Percentiles rank a stretch among this genome's conserved stretches.
These are phyloP conservation scores for Saguinus midas DNA, from an alignment of 2,113 vertebrate genomes.

Conservation along the genomic window DNA sequence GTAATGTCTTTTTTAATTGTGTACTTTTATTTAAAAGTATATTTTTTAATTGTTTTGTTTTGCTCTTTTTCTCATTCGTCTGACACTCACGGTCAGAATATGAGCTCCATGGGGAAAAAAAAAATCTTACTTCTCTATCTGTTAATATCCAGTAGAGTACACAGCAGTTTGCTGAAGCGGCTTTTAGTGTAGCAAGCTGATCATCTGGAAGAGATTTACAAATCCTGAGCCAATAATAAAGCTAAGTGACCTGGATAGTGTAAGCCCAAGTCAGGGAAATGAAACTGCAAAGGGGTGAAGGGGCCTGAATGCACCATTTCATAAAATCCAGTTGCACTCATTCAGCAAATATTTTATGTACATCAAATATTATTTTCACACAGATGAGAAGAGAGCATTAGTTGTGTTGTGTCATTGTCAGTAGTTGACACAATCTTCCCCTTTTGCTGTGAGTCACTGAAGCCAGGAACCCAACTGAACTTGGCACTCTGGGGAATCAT, in stretches of 20 bases:
- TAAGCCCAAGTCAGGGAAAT: not conserved
- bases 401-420: not conserved
- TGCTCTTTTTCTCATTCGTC: not conserved
- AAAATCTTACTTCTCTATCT: not conserved
- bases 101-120: not conserved
- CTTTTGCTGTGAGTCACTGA: not conserved
- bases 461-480: not conserved
- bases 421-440: not conserved
- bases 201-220: conserved; percentile 49
- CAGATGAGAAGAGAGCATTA: not conserved
- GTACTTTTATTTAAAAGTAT: not conserved
- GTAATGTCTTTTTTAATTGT: not conserved
- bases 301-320: not conserved
- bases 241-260: conserved; percentile 6
- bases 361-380: not conserved
- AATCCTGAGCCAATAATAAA: conserved; percentile 37
- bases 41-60: not conserved
- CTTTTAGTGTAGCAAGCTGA: not conserved
- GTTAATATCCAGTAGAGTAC: not conserved
- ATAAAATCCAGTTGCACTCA: not conserved
- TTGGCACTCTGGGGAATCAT: not conserved
- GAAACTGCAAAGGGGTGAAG: not conserved
- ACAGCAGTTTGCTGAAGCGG: not conserved
- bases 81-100: not conserved
- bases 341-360: not conserved